phyloP scores from a whole-genome alignment of 2,797 vertebrate genomes.

The Sebastolobus altivelis region DNA sequence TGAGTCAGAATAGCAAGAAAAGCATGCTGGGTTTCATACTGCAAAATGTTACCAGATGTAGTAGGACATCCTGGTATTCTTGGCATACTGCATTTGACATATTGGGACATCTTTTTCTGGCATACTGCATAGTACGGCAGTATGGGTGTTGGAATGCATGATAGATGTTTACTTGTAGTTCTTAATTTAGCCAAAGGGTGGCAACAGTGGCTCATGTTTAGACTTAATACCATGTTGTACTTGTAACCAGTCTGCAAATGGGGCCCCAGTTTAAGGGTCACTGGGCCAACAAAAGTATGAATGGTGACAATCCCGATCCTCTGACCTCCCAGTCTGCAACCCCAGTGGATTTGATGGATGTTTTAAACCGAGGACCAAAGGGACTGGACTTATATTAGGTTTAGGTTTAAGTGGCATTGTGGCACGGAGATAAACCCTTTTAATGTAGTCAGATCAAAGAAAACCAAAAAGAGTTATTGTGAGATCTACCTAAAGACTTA shows the following conservation, averaged over 20 bases:
- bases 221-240: not conserved
- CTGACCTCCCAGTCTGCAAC: slow-evolving; percentile 31
- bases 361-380: slow-evolving; percentile 35
- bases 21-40: not conserved
- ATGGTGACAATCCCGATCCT: slow-evolving; percentile 16
- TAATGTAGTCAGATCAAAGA: slow-evolving; percentile 24
- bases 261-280: slow-evolving; percentile 1
- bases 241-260: slow-evolving; percentile 6
- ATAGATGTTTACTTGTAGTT: slow-evolving; percentile 41
- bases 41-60: accelerated
- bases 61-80: not conserved
- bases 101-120: not conserved
- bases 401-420: not conserved
- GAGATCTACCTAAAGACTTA: slow-evolving; percentile 26
- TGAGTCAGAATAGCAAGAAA: not conserved
- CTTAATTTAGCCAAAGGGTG: slow-evolving; percentile 46
- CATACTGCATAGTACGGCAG: accelerated
- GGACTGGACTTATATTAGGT: not conserved
- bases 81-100: not conserved
- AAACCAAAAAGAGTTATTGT: slow-evolving; percentile 2
- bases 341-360: slow-evolving; percentile 20
- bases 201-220: slow-evolving; percentile 26
- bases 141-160: not conserved
- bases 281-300: slow-evolving; percentile 5
- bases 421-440: slow-evolving; percentile 16